These are phyloP conservation scores for Melikaiella ostensackeni DNA, from an alignment of 2,888 invertebrate genomes.

Conservation along the genomic window DNA sequence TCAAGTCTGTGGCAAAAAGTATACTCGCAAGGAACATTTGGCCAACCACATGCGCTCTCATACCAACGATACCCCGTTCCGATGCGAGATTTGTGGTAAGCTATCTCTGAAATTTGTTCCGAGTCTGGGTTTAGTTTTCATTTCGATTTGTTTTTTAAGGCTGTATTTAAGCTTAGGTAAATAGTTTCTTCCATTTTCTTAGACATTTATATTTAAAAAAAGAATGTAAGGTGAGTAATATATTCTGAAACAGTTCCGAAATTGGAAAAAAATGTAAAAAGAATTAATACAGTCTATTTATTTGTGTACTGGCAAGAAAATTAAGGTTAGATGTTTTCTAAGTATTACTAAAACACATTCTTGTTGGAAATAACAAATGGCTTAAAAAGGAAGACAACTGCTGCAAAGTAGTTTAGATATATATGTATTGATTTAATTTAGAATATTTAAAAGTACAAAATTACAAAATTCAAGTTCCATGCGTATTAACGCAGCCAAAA, in stretches of 20 bases:
- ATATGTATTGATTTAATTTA: too few relatives aligned
- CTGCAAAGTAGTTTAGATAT: too few relatives aligned
- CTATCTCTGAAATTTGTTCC: constrained; percentile 43
- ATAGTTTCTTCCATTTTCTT: neutral
- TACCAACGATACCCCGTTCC: constrained; percentile 92
- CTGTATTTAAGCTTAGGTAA: constrained; percentile 65
- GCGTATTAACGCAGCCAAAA: too few relatives aligned
- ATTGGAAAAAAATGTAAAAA: too few relatives aligned
- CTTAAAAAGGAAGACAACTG: too few relatives aligned
- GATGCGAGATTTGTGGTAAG: constrained; percentile 90
- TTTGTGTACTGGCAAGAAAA: too few relatives aligned
- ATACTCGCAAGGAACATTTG: constrained; percentile 92
- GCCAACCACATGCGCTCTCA: constrained; percentile 93
- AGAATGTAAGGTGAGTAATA: neutral
- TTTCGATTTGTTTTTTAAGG: neutral
- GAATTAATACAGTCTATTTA: too few relatives aligned
- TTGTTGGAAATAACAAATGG: too few relatives aligned
- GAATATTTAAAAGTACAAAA: too few relatives aligned
- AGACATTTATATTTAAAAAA: neutral
- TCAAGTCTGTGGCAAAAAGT: constrained; percentile 92
- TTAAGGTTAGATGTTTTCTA: too few relatives aligned
- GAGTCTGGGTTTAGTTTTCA: neutral
- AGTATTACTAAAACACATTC: too few relatives aligned
- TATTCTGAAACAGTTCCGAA: neutral
- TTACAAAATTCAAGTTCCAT: too few relatives aligned